Evolutionary conservation across 2,113 vertebrate genomes (phyloP).

Genomic region (Zootoca vivipara): DNA sequence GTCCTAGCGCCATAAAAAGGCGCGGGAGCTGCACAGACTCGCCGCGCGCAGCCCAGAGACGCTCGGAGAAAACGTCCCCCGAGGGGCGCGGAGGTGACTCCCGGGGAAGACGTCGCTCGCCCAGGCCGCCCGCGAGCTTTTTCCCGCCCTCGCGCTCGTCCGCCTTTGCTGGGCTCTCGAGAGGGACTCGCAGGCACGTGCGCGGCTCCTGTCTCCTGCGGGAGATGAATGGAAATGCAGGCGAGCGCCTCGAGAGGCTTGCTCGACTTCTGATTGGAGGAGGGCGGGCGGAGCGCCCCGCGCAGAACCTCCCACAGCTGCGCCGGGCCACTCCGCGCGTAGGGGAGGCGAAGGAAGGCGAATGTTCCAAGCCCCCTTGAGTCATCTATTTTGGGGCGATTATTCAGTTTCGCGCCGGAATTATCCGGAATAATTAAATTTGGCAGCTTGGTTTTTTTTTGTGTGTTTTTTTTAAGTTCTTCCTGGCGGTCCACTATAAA

Average conservation of each 20-base stretch:
- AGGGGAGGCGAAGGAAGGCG: neutral
- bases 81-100: constrained; percentile 9
- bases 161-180: no score
- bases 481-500: no score
- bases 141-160: neutral
- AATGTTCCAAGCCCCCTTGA: neutral
- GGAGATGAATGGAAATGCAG: neutral
- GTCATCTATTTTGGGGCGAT: neutral
- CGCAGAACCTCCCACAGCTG: neutral
- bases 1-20: constrained; percentile 54
- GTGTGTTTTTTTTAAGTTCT: no score
- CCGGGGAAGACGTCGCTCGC: neutral
- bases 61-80: constrained; percentile 51
- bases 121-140: neutral
- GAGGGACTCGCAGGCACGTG: neutral
- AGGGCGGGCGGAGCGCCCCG: neutral
- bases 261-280: neutral
- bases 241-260: neutral
- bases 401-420: neutral
- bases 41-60: constrained; percentile 53
- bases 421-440: neutral
- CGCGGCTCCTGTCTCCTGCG: constrained; percentile 22
- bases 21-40: constrained; percentile 59
- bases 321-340: neutral
- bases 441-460: no score